phyloP scores from a whole-genome alignment of 2,113 vertebrate species.

The Cettia cetti region DNA sequence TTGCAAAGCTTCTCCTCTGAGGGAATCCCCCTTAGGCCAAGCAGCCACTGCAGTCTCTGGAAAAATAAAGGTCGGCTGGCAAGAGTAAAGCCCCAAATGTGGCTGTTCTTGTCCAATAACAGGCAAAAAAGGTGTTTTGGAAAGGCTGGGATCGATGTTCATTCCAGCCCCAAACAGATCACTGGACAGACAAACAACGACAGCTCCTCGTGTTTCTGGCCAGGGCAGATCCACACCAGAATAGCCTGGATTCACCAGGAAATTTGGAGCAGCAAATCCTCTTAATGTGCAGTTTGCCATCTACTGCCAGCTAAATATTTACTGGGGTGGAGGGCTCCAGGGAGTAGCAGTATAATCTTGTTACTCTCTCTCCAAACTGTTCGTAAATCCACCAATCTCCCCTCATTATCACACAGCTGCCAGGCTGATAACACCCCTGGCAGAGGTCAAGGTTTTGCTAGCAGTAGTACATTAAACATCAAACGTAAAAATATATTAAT shows the following conservation, averaged over 20 bases:
- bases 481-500: background rate
- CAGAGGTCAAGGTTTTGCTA: background rate
- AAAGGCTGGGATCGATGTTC: background rate
- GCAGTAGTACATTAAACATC: background rate
- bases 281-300: background rate
- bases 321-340: background rate
- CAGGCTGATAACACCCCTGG: background rate
- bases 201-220: background rate
- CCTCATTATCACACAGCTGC: background rate
- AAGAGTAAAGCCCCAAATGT: background rate
- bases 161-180: background rate
- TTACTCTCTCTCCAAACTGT: background rate
- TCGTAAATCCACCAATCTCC: background rate
- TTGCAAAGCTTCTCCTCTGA: background rate
- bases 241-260: background rate
- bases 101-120: background rate
- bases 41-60: background rate
- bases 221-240: background rate
- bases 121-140: background rate
- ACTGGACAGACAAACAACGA: background rate
- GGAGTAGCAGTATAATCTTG: background rate
- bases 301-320: slow-evolving; percentile 31
- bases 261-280: background rate
- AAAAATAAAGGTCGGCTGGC: background rate
- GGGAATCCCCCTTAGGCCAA: background rate